Percentiles rank a stretch among this genome's conserved stretches.
phyloP scores from a whole-genome alignment of 2,888 invertebrate species.

The Xylocampa areola region DNA sequence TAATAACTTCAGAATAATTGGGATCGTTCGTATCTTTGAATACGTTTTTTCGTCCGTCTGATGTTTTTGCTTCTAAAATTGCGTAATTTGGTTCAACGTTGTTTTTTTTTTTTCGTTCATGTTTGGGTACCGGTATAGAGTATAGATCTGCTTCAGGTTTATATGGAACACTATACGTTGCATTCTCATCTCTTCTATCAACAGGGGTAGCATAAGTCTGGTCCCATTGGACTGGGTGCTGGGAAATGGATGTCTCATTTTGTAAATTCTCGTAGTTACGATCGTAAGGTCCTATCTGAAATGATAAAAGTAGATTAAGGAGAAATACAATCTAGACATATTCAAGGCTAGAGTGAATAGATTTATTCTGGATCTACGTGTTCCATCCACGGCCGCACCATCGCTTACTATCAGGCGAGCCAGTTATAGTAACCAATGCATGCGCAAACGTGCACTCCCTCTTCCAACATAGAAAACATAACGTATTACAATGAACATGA shows the following conservation, averaged over 20 bases:
- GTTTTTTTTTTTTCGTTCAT: slow-evolving; percentile 7
- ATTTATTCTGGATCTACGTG: too few species aligned
- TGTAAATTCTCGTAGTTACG: slow-evolving; percentile 17
- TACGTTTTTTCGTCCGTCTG: background rate
- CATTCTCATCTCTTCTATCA: slow-evolving; percentile 24
- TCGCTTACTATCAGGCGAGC: too few species aligned
- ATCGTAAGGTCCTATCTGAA: slow-evolving; percentile 10
- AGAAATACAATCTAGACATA: too few species aligned
- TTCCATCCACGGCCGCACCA: too few species aligned
- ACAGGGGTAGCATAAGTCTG: slow-evolving; percentile 25
- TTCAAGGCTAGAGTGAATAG: too few species aligned
- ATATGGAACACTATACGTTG: slow-evolving; percentile 32
- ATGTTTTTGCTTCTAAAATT: background rate
- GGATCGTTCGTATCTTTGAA: slow-evolving; percentile 34
- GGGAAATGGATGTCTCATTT: slow-evolving; percentile 15
- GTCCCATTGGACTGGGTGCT: slow-evolving; percentile 31
- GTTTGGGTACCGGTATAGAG: slow-evolving; percentile 22
- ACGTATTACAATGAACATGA: too few species aligned
- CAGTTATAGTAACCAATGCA: too few species aligned
- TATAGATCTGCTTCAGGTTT: slow-evolving; percentile 10
- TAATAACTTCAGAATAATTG: slow-evolving; percentile 27
- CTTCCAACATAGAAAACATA: too few species aligned
- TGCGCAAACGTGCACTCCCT: too few species aligned
- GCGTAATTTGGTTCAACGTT: slow-evolving; percentile 19
- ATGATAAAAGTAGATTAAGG: too few species aligned